Evolutionary conservation across 2,797 vertebrate species (phyloP).

Genomic region (Epinephelus malabaricus): DNA sequence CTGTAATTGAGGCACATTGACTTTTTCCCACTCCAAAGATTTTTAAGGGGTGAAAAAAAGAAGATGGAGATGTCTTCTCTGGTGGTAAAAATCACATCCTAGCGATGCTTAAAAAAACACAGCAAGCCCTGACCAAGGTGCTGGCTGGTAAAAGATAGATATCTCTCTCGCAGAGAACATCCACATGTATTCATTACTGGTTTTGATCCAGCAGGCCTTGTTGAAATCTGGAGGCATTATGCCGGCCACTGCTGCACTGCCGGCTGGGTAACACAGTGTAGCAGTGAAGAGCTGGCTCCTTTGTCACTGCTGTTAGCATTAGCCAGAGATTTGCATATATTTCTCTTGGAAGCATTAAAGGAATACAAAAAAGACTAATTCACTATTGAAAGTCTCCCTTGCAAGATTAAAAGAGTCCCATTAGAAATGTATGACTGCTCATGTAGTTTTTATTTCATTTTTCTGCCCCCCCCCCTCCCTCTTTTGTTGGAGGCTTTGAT

Average conservation of each 20-base stretch:
- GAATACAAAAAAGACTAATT: constrained; percentile 87
- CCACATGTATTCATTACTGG: constrained; percentile 75
- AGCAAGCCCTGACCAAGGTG: constrained; percentile 51
- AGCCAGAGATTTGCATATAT: constrained; percentile 90
- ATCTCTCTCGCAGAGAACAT: constrained; percentile 59
- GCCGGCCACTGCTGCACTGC: constrained; percentile 76
- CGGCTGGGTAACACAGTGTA: constrained; percentile 73
- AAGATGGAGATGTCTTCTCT: constrained; percentile 38
- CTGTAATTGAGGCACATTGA: neutral
- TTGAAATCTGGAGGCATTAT: constrained; percentile 67
- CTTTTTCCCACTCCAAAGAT: constrained; percentile 18
- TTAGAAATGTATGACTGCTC: constrained; percentile 88
- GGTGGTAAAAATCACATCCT: constrained; percentile 43
- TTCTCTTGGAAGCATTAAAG: constrained; percentile 88
- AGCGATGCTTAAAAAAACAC: constrained; percentile 47
- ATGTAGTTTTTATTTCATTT: constrained; percentile 85
- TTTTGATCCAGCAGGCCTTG: constrained; percentile 68
- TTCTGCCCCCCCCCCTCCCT: constrained; percentile 49
- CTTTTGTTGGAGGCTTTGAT: constrained; percentile 82
- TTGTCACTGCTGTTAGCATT: constrained; percentile 88
- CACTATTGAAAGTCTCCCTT: constrained; percentile 87
- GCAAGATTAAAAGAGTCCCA: constrained; percentile 87
- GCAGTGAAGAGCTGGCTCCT: constrained; percentile 81
- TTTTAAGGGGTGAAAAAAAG: neutral
- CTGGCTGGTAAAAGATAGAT: constrained; percentile 41